These are phyloP conservation scores for Sporophila hypoxantha DNA, from an alignment of 2,113 vertebrate genomes.

Conservation along the genomic window DNA sequence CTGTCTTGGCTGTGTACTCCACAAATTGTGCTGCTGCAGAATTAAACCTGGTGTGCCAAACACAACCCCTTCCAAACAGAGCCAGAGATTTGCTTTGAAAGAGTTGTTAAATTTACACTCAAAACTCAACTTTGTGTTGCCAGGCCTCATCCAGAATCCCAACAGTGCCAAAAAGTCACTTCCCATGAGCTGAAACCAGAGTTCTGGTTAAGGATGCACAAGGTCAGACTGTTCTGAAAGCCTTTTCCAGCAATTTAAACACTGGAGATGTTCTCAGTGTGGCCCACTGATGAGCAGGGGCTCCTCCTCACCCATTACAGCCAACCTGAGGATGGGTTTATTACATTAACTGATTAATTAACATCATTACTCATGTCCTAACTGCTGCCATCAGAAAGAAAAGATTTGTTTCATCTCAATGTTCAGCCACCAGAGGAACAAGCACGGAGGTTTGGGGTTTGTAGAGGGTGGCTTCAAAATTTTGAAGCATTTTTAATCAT, in stretches of 20 bases:
- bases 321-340: background rate
- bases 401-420: background rate
- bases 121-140: background rate
- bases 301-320: rapidly evolving
- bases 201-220: background rate
- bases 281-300: background rate
- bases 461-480: background rate
- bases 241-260: background rate
- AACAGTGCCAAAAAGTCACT: background rate
- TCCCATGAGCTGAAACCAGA: background rate
- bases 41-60: background rate
- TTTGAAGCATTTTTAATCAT: background rate
- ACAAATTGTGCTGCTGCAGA: background rate
- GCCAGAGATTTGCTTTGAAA: background rate
- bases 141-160: background rate
- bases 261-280: background rate
- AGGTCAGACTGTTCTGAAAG: background rate
- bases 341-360: background rate
- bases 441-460: background rate
- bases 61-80: background rate
- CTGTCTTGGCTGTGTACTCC: background rate
- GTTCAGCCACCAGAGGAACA: background rate
- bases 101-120: background rate
- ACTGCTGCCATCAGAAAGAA: background rate
- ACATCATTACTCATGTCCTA: background rate